Evolutionary conservation across 2,888 invertebrate genomes (phyloP).

Genomic region (Polymixis lichenea): DNA sequence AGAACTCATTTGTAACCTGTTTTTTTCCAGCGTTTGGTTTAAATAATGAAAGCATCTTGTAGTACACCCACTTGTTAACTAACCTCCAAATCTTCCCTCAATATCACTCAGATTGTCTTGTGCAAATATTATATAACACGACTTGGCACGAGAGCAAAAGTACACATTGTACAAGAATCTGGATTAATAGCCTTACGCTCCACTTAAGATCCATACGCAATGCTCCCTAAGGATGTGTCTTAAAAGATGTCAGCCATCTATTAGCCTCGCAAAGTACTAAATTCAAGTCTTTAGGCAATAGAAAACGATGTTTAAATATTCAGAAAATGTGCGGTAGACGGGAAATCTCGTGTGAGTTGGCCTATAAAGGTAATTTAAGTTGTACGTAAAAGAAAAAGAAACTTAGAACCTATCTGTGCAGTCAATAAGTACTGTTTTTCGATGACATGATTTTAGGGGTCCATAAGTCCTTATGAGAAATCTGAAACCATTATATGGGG

Average conservation of each 20-base stretch:
- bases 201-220: constrained; percentile 4
- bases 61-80: background rate
- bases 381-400: background rate
- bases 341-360: constrained; percentile 7
- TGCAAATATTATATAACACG: background rate
- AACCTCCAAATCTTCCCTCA: background rate
- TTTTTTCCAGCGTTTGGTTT: background rate
- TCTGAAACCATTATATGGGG: too few relatives aligned
- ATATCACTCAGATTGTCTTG: background rate
- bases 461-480: too few relatives aligned
- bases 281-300: constrained; percentile 22
- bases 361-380: background rate
- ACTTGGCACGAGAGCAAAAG: constrained; percentile 17
- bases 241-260: constrained; percentile 16
- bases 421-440: background rate
- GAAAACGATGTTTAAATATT: constrained; percentile 48
- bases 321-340: constrained; percentile 28
- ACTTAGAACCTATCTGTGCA: background rate
- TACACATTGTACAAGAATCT: background rate
- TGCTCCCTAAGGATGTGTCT: constrained; percentile 19
- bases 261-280: constrained; percentile 20
- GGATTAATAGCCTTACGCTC: background rate
- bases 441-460: background rate
- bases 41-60: too few relatives aligned
- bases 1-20: background rate